A percentile compares a stretch with the other conserved stretches of the same genome.
Evolutionary conservation across 1,140 invertebrate genomes (phyloP).

Genomic region (Acarapis woodi): DNA sequence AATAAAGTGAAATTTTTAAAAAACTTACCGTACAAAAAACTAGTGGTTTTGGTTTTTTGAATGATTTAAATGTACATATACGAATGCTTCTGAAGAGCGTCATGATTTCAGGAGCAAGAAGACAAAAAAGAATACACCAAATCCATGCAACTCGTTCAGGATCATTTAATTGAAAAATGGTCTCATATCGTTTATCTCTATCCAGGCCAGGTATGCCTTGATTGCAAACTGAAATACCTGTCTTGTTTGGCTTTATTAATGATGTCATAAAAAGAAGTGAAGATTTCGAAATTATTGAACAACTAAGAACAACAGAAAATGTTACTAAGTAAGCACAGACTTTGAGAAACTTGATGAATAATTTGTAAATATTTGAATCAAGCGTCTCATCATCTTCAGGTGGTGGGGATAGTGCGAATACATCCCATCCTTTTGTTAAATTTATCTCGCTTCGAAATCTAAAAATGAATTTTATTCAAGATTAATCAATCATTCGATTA

Average conservation of each 20-base stretch:
- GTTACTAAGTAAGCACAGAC: conserved; percentile 50
- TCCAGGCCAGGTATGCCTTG: conserved; percentile 19
- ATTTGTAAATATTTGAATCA: conserved; percentile 11
- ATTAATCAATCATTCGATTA: too few relatives aligned
- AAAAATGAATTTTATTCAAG: too few relatives aligned
- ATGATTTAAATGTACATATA: conserved; percentile 55
- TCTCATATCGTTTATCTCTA: conserved; percentile 7
- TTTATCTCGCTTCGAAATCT: conserved; percentile 36
- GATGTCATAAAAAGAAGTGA: conserved; percentile 69
- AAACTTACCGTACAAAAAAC: conserved; percentile 11
- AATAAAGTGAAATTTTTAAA: conserved; percentile 1
- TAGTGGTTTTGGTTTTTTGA: conserved; percentile 6
- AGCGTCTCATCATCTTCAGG: conserved; percentile 38
- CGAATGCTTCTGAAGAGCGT: conserved; percentile 47
- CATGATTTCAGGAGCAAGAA: conserved; percentile 55
- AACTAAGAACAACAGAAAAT: conserved; percentile 46
- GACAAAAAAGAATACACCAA: conserved; percentile 64
- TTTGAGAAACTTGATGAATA: conserved; percentile 40
- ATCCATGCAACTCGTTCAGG: conserved; percentile 64
- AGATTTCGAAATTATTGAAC: conserved; percentile 54
- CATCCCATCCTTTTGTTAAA: conserved; percentile 67
- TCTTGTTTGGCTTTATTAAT: conserved; percentile 39
- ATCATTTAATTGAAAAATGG: conserved; percentile 17
- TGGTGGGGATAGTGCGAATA: conserved; percentile 57
- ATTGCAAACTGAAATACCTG: conserved; percentile 40